phyloP scores from a whole-genome alignment of 1,140 invertebrate genomes.

The Euglossa dilemma region DNA sequence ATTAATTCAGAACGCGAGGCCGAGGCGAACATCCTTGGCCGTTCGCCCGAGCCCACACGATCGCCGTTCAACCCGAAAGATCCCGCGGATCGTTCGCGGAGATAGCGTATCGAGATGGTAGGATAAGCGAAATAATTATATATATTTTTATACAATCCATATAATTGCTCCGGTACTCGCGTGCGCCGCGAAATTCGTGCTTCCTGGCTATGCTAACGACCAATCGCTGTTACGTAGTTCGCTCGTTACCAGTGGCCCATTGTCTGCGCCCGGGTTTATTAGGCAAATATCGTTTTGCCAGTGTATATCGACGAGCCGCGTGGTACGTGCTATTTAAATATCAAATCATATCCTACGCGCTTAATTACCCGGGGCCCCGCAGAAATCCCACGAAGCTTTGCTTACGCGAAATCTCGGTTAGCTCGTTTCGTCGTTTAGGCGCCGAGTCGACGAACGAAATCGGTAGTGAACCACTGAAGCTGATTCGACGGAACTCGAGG shows the following conservation, averaged over 20 bases:
- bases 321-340: slow-evolving; percentile 23
- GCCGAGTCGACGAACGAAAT: too few species aligned
- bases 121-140: slow-evolving; percentile 27
- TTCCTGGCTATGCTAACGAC: slow-evolving; percentile 73
- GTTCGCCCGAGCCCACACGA: background rate
- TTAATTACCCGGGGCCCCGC: background rate
- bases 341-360: background rate
- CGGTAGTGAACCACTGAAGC: too few species aligned
- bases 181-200: slow-evolving; percentile 68
- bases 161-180: slow-evolving; percentile 56
- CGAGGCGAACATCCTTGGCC: background rate
- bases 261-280: slow-evolving; percentile 26
- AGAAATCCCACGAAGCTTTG: background rate
- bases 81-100: background rate
- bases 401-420: background rate
- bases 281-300: slow-evolving; percentile 8
- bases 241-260: slow-evolving; percentile 32
- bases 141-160: slow-evolving; percentile 42
- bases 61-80: slow-evolving; percentile 19
- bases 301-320: background rate
- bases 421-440: too few species aligned
- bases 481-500: too few species aligned
- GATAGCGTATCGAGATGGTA: slow-evolving; percentile 23
- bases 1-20: background rate
- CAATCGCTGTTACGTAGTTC: background rate